A percentile compares a stretch with the other conserved stretches of the same genome.
Conservation (phyloP, 1,140 invertebrate genomes). For the Brachionus calyciflorus region DNA sequence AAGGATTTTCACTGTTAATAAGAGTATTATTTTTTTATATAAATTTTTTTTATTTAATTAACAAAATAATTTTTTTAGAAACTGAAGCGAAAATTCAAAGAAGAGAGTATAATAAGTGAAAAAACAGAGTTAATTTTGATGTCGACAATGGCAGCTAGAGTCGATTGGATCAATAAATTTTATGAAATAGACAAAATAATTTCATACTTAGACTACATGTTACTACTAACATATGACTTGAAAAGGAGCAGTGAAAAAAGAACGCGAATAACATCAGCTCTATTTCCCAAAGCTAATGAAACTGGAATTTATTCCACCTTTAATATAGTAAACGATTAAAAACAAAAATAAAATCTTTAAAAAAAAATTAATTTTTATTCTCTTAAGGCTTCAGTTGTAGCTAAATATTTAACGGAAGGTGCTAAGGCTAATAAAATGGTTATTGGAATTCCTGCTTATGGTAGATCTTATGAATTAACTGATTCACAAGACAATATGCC, state of each 20-base stretch:
- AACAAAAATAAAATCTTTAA: neutral
- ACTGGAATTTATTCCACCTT: neutral
- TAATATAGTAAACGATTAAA: slow-evolving; percentile 18
- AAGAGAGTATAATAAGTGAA: neutral
- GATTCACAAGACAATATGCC: neutral
- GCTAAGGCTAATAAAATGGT: slow-evolving; percentile 22
- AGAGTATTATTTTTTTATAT: neutral
- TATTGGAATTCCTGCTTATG: slow-evolving; percentile 43
- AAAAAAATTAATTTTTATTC: neutral
- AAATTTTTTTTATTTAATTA: neutral
- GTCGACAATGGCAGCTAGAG: neutral
- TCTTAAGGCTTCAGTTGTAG: slow-evolving; percentile 20
- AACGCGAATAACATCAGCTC: slow-evolving; percentile 43
- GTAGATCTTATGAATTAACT: neutral
- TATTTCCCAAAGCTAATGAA: slow-evolving; percentile 6
- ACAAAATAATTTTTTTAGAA: neutral
- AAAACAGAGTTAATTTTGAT: neutral
- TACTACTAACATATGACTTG: slow-evolving; percentile 29
- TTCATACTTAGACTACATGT: neutral
- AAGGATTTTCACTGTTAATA: neutral
- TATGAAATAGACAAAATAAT: slow-evolving; percentile 38
- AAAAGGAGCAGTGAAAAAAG: slow-evolving; percentile 9
- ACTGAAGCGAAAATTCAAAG: slow-evolving; percentile 29
- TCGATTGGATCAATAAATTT: slow-evolving; percentile 41
- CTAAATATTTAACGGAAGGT: slow-evolving; percentile 32